phyloP scores from a whole-genome alignment of 2,797 vertebrate species.

The Myotis findleyi region DNA sequence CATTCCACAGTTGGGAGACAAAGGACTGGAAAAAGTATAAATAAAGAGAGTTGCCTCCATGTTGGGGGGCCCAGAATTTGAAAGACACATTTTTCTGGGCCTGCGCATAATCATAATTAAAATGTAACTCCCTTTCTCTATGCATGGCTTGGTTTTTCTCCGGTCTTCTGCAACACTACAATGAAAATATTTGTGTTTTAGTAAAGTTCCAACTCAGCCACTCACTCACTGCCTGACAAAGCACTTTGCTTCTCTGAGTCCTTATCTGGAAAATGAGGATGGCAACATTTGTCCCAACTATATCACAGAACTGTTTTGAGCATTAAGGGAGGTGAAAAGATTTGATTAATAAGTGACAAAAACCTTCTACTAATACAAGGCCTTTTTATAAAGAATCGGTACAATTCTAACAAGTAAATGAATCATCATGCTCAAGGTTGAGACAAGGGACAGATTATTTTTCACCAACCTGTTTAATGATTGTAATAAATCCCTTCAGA shows the following conservation, averaged over 20 bases:
- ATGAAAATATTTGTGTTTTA: background rate
- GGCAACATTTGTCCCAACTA: background rate
- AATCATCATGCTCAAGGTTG: background rate
- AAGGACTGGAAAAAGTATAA: no score
- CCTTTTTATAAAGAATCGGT: background rate
- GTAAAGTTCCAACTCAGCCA: background rate
- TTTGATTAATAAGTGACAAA: background rate
- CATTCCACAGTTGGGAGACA: no score
- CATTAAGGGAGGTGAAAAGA: background rate
- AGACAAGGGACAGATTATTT: background rate
- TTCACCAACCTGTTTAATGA: background rate
- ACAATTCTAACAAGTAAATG: background rate
- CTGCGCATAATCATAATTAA: no score
- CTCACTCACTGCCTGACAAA: background rate
- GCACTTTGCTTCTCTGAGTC: background rate
- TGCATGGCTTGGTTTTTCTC: no score
- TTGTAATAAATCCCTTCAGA: slow-evolving; percentile 3
- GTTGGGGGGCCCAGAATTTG: no score
- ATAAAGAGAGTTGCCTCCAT: no score
- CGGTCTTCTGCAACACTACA: background rate
- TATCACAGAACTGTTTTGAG: background rate
- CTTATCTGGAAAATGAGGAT: background rate
- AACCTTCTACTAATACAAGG: background rate
- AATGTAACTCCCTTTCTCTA: no score
- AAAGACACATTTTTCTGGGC: no score